Conservation (phyloP, 2,888 invertebrate genomes). For the Nymphalis polychloros region DNA sequence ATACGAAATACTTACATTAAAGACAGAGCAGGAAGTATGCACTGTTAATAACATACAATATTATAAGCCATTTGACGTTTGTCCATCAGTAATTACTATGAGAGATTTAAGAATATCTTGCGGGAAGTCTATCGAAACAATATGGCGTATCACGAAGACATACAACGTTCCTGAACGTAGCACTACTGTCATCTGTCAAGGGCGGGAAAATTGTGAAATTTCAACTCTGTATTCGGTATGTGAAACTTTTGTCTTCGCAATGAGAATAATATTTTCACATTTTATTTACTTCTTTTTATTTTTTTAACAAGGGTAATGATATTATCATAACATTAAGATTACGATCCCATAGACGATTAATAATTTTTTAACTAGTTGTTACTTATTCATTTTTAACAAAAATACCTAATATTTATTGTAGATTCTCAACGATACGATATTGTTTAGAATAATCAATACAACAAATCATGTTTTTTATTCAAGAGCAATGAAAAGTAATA, state of each 20-base stretch:
- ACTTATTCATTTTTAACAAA: too few relatives aligned
- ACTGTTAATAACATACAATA: conserved; percentile 45
- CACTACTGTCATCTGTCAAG: conserved; percentile 51
- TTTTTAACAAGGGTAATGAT: neutral
- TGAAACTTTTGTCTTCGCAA: neutral
- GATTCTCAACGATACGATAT: conserved; percentile 51
- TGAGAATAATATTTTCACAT: neutral
- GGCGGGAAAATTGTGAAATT: conserved; percentile 55
- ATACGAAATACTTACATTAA: conserved; percentile 55
- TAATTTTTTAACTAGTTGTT: too few relatives aligned
- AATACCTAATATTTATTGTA: conserved; percentile 46
- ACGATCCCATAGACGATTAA: too few relatives aligned
- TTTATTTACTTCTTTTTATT: neutral
- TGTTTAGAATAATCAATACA: conserved; percentile 57
- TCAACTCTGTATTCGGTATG: conserved; percentile 57
- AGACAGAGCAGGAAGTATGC: conserved; percentile 48
- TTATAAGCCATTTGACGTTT: conserved; percentile 38
- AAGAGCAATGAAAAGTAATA: conserved; percentile 57
- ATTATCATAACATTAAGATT: too few relatives aligned
- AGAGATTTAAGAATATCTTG: conserved; percentile 50
- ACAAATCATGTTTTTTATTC: conserved; percentile 59
- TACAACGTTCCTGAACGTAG: conserved; percentile 43
- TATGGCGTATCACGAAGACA: conserved; percentile 48
- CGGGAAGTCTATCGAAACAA: conserved; percentile 59
- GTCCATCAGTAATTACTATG: conserved; percentile 47